Conservation (phyloP, 1,140 invertebrate species). For the Zaprionus ornatus region DNA sequence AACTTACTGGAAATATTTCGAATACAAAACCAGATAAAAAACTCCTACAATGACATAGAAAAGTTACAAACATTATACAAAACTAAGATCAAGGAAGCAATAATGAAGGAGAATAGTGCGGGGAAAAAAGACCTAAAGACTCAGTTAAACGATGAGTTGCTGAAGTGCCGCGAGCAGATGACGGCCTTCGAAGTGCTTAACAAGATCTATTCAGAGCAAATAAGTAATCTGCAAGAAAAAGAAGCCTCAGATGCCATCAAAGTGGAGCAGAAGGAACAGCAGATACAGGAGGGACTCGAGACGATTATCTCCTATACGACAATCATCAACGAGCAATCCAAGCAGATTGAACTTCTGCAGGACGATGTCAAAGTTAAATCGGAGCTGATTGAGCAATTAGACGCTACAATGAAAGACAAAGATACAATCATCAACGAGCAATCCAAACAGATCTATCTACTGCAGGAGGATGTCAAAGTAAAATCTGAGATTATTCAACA, state of each 20-base stretch:
- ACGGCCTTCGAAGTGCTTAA: slow-evolving; percentile 26
- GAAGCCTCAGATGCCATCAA: neutral
- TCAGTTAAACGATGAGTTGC: slow-evolving; percentile 11
- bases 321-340: slow-evolving; percentile 37
- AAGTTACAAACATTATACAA: slow-evolving; percentile 30
- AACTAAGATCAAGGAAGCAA: slow-evolving; percentile 27
- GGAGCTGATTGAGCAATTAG: slow-evolving; percentile 23
- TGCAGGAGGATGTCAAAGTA: slow-evolving; percentile 14
- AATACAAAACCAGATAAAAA: slow-evolving; percentile 38
- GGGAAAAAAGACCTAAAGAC: neutral
- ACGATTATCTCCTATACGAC: slow-evolving; percentile 20
- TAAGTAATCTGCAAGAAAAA: slow-evolving; percentile 10
- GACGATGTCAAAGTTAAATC: slow-evolving; percentile 21
- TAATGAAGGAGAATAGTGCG: slow-evolving; percentile 13
- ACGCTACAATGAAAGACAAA: slow-evolving; percentile 8
- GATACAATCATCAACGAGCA: slow-evolving; percentile 7
- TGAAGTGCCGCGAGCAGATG: slow-evolving; percentile 28
- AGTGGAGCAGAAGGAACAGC: slow-evolving; percentile 15
- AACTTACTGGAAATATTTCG: slow-evolving; percentile 25
- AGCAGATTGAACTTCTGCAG: slow-evolving; percentile 16
- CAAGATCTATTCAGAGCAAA: slow-evolving; percentile 35
- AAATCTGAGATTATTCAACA: slow-evolving; percentile 30
- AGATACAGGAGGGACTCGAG: slow-evolving; percentile 17
- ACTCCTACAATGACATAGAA: slow-evolving; percentile 27
- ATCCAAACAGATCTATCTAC: slow-evolving; percentile 18